Evolutionary conservation across 2,888 invertebrate species (phyloP), one percentile per base, ranked within the genome.

Genomic region (Drosophila acutilabella): DNA sequence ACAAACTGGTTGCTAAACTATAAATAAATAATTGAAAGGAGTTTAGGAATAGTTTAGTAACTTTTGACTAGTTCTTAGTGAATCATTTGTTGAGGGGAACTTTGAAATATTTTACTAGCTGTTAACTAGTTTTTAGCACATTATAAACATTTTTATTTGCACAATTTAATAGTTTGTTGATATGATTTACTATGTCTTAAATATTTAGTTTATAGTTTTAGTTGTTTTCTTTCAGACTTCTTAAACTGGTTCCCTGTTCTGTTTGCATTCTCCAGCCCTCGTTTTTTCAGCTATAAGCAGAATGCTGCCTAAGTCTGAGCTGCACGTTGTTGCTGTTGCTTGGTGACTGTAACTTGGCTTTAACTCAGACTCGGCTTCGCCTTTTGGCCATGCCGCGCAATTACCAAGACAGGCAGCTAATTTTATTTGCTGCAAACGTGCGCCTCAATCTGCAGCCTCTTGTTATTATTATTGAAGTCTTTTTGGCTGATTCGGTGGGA

Each of bases 391-490:
- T 70, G 68, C 65, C 72, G 80, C 67, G 80, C 88, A 88, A 82
- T 82, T 82, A 82, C 88, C 80, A 85, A 82, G 85, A 85, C 82
- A 82, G 82, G 82, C 82, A 88, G 88, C 88, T 82, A 82, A 82
- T 82, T 82, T 87, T 81, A 81, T 82, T 88, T 81, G 76, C 88
- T 78, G 75, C 75, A 84, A 87, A 81, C 81, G 81, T 81, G 81
- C 81, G 80, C 80, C 80, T 73, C 51, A 42, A 51, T 65, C 71
- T 52, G 41, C 38, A 36, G 74, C 53, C 48, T 59, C 26, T 65
- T 52, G 20, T 54, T 62, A n/a, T 48, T 50, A 41, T 16, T 64
- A 18, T 36, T 48, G 56, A 16, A 53, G 57, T 23, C 14, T 50
- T n/a, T 50, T 11, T 78, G 42, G 47, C 53, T 64, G 68, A 65